Base-by-base conservation (phyloP, 2,797 vertebrate genomes). In the Onychomys torridus region DNA sequence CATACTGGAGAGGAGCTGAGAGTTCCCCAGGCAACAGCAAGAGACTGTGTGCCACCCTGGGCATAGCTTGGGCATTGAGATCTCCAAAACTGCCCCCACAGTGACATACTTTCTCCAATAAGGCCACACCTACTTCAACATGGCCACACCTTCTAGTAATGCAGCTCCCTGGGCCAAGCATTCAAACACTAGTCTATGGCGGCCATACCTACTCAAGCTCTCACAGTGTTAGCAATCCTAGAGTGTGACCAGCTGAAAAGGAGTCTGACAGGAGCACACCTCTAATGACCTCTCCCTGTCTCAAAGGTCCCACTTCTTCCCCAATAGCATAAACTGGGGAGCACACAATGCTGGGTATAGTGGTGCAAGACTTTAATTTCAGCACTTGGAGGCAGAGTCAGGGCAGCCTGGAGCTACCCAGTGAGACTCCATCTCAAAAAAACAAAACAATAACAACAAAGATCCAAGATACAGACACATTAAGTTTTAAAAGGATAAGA, bases 401-500 rank as follows among this genome's bases (percentile, higher is more conserved):
- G 37, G 82, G 82, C 4, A 84, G 59, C 37, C 59, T 43, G 40
- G 49, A 61, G 57, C 14, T 43, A 83, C 81, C 61, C 29, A 2
- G 25, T 43, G 37, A 83, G 37, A 43, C 55, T 40, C n/a, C 40
- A 25, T 78, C 69, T 27, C 43, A 76, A 46, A 76, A 76, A 59
- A 59, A 55, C 32, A 82, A 86, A 49, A 55, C 2, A 86, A 32
- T 4, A 14, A 63, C 81, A 84, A 32, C 46, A 34, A 67, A 78
- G 37, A 57, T 40, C 37, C 61, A 69, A 69, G 57, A 52, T 69
- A 29, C 4, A 93, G 61, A 40, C 71, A 21, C 40, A 96, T 93
- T 49, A 61, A 93, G 82, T 92, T 89, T 89, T 16, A 67, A 93
- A 84, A 71, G 65, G 29, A 57, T 57, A 65, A 46, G 32, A 87